Evolutionary conservation across 2,888 invertebrate species (phyloP).

Genomic region (Dynastes maya): DNA sequence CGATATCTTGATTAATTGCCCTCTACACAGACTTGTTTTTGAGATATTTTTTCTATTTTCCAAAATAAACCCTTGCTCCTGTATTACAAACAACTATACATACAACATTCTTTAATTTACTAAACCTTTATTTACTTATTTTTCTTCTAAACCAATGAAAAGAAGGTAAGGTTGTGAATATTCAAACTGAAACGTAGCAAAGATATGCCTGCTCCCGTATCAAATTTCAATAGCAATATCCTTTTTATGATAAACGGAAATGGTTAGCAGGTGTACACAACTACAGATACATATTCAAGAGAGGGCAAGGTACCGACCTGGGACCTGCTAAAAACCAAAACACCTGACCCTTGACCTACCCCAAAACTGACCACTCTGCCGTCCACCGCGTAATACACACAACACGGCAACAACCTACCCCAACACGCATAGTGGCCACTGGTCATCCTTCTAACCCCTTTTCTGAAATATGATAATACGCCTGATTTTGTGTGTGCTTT

Average conservation of each 20-base stretch:
- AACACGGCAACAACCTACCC: constrained; percentile 29
- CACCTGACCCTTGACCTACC: constrained; percentile 61
- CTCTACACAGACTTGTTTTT: too few species aligned
- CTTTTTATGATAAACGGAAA: constrained; percentile 18
- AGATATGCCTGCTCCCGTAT: too few species aligned
- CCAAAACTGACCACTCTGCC: constrained; percentile 57
- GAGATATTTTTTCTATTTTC: too few species aligned
- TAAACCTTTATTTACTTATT: too few species aligned
- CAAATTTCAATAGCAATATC: not conserved
- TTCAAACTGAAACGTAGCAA: too few species aligned
- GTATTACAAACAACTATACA: too few species aligned
- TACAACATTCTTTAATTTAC: too few species aligned
- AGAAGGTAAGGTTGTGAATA: too few species aligned
- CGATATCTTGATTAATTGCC: too few species aligned
- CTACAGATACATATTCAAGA: not conserved
- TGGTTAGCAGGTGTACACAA: constrained; percentile 18
- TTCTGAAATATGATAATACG: constrained; percentile 45
- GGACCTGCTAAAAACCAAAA: constrained; percentile 43
- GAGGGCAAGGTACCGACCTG: constrained; percentile 15
- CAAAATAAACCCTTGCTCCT: too few species aligned
- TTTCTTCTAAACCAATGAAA: too few species aligned
- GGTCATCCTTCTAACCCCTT: constrained; percentile 46
- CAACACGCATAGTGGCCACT: constrained; percentile 33
- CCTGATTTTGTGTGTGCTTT: constrained; percentile 32
- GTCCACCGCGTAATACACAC: constrained; percentile 6